phyloP scores from a whole-genome alignment of 2,888 invertebrate species.

The Anagyrus pseudococci region DNA sequence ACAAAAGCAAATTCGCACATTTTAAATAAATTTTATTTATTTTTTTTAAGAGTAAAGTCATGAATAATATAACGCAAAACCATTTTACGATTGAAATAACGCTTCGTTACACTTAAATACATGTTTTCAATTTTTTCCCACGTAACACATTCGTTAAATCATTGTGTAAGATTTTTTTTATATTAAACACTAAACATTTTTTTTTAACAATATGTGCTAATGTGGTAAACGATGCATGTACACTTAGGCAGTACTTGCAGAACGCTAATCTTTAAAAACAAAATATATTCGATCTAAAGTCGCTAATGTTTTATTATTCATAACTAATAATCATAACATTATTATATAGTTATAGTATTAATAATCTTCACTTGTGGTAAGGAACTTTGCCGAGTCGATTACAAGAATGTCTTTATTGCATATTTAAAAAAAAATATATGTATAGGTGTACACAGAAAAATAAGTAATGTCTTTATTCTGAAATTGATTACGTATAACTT shows the following conservation, averaged over 20 bases:
- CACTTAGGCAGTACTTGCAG: conserved; percentile 12
- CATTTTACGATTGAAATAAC: conserved; percentile 18
- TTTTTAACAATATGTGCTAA: conserved; percentile 13
- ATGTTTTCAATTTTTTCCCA: conserved; percentile 16
- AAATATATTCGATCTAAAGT: conserved; percentile 24
- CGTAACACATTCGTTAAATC: conserved; percentile 7
- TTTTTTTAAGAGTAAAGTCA: conserved; percentile 15
- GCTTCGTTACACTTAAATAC: conserved; percentile 22
- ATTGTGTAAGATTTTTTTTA: conserved; percentile 3
- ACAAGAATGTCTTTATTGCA: background rate
- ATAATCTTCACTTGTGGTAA: conserved; percentile 25
- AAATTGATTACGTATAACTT: background rate
- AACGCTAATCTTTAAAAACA: conserved; percentile 27
- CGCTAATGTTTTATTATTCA: conserved; percentile 25
- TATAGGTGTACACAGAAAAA: background rate
- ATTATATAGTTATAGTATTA: conserved; percentile 20
- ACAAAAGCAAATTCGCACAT: conserved; percentile 3
- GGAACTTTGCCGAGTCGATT: conserved; percentile 22
- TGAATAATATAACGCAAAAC: conserved; percentile 31
- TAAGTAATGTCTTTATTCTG: background rate
- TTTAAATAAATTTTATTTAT: conserved; percentile 30
- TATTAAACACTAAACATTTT: background rate
- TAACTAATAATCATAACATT: conserved; percentile 22
- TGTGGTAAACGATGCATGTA: conserved; percentile 8
- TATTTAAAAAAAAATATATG: background rate